phyloP scores from a whole-genome alignment of 2,888 invertebrate genomes.

The Athalia cordata region DNA sequence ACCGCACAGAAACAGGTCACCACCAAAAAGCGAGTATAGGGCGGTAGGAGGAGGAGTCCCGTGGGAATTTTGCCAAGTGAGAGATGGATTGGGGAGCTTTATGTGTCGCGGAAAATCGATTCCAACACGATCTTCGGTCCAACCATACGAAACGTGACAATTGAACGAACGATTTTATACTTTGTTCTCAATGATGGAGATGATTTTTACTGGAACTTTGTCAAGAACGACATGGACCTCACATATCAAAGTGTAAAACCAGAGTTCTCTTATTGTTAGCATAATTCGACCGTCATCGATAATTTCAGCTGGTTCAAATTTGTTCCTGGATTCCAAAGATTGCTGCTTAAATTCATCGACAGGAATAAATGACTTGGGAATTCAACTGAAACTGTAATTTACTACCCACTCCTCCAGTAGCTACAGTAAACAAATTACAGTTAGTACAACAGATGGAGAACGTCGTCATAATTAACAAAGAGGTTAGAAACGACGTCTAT shows the following conservation, averaged over 20 bases:
- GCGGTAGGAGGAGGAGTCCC: slow-evolving; percentile 13
- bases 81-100: slow-evolving; percentile 14
- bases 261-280: background rate
- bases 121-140: slow-evolving; percentile 26
- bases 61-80: slow-evolving; percentile 44
- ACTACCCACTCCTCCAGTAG: background rate
- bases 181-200: background rate
- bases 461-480: slow-evolving; percentile 17
- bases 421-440: background rate
- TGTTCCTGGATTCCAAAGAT: too few relatives aligned
- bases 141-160: slow-evolving; percentile 22
- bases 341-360: too few relatives aligned
- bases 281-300: background rate
- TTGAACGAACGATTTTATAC: background rate
- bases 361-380: too few relatives aligned
- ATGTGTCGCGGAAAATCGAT: slow-evolving; percentile 40
- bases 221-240: slow-evolving; percentile 4
- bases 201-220: background rate
- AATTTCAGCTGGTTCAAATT: too few relatives aligned
- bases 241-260: background rate
- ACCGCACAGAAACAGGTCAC: slow-evolving; percentile 12
- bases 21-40: background rate
- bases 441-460: slow-evolving; percentile 2
- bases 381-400: too few relatives aligned
- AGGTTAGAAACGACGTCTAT: background rate